Evolutionary conservation across 2,113 vertebrate species (phyloP).

Genomic region (Chrysochloris asiatica): DNA sequence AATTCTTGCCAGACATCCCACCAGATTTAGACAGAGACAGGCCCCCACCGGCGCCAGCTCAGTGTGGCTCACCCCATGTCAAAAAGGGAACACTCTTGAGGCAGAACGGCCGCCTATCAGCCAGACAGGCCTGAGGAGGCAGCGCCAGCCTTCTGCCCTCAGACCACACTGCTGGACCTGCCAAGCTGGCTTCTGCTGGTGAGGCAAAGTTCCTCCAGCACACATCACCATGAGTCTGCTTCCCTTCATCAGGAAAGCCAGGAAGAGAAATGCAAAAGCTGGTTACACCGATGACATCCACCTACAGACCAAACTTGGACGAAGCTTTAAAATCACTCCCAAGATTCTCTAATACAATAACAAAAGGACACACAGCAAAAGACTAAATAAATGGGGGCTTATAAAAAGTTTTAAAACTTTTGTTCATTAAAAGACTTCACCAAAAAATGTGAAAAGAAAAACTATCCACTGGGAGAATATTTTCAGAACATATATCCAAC

Average conservation of each 20-base stretch:
- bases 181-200: neutral
- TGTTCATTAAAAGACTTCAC: neutral
- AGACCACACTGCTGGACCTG: neutral
- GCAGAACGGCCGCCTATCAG: neutral
- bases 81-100: neutral
- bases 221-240: neutral
- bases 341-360: neutral
- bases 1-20: neutral
- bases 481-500: neutral
- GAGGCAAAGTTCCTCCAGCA: neutral
- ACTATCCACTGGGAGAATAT: neutral
- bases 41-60: neutral
- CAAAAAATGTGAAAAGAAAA: neutral
- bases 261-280: constrained; percentile 15
- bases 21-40: neutral
- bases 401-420: neutral
- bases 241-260: constrained; percentile 40
- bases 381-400: neutral
- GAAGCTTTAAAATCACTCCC: constrained; percentile 28
- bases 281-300: constrained; percentile 15
- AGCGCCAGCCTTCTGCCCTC: neutral
- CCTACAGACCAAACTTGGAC: constrained; percentile 53
- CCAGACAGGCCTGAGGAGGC: neutral
- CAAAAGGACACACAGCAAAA: neutral
- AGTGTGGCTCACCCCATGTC: neutral